Conservation (phyloP, 2,113 vertebrate genomes). For the Pogonocichla stellata region DNA sequence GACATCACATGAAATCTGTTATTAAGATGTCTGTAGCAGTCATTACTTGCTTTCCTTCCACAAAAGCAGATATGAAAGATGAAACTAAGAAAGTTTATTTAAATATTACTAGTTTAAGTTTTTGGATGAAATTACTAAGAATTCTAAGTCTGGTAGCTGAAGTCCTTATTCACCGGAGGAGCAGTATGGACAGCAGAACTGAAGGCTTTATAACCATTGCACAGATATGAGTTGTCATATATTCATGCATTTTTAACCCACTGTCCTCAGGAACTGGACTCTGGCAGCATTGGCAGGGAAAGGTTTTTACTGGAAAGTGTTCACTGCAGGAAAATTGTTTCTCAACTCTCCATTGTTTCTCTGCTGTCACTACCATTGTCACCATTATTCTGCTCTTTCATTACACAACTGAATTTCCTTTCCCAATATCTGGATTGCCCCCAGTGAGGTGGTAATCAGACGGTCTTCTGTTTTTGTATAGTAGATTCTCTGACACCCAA, state of each 20-base stretch:
- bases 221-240: background rate
- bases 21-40: background rate
- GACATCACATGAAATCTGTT: background rate
- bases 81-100: background rate
- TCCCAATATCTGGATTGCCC: background rate
- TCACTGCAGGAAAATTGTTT: background rate
- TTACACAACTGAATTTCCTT: background rate
- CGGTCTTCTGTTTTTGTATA: background rate
- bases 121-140: background rate
- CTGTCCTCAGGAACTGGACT: background rate
- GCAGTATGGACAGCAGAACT: background rate
- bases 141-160: background rate
- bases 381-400: background rate
- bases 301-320: background rate
- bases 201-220: background rate
- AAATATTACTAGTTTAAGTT: background rate
- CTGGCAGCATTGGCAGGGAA: background rate
- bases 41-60: background rate
- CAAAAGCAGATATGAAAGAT: background rate
- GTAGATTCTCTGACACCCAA: background rate
- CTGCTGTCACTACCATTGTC: background rate
- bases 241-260: background rate
- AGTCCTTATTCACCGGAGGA: background rate
- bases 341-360: background rate
- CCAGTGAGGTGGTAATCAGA: background rate